Base-by-base conservation (phyloP, 2,888 invertebrate genomes). In the Lasioglossum malachurum region DNA sequence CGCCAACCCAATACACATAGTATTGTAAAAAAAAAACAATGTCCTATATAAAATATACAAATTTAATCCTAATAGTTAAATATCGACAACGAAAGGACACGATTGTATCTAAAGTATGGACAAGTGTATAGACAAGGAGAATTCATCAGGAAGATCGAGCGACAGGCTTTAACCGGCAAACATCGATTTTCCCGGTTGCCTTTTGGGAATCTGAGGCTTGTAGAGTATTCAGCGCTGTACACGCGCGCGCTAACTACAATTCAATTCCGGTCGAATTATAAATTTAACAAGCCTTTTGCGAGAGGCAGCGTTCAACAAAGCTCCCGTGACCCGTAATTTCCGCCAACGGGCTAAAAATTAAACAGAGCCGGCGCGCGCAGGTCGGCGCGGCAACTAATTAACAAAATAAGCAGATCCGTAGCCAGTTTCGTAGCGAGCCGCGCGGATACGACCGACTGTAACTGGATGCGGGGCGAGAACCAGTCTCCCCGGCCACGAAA, bases 401-500 rank as follows among this genome's bases (percentile, higher is more conserved):
- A 69, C 69, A 69, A 69, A 69, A 69, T 69, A 38, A 23, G 23
- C 69, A 35, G 31, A 69, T 69, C 69, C 69, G 35, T 23, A 23
- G 38, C 38, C 12, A 35, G 19, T 31, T 35, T 67, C 60, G 64
- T 4, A 64, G 64, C 31, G 16, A 67, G 35, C 19, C 23, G 23
- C 46, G 46, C 46, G 27, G 44, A 27, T n/a, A 16, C 72, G 46
- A 8, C 16, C 2, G 44, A 19, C 73, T 35, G 44, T 35, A 74
- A 74, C 74, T 35, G 46, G 44, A 27, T 44, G 19, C 72, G 5
- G 72, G 72, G 72, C 27, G 46, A 60, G 57, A 73, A 49, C 73
- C 73, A 19, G 49, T 31, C 44, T 44, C 16, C 72, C 0, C 27
- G 46, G 84, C 60, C 27, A 60, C 5, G 60, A 91, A 88, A 84